Conservation (phyloP, 2,113 vertebrate genomes). For the Sinocyclocheilus rhinocerous region DNA sequence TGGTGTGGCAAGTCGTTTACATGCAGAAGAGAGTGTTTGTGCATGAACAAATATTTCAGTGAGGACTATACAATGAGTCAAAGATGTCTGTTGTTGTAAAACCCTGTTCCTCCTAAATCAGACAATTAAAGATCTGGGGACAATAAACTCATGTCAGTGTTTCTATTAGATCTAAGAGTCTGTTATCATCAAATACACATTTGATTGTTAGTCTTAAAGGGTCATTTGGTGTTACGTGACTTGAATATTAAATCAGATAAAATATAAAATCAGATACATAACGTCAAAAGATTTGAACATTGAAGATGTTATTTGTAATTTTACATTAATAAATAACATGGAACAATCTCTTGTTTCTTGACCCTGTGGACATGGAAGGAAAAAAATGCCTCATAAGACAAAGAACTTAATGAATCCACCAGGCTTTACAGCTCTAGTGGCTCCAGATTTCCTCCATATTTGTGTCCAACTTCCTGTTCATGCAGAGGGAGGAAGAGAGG, state of each 20-base stretch:
- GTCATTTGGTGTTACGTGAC: too few relatives aligned
- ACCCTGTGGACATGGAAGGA: background rate
- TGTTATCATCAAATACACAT: too few relatives aligned
- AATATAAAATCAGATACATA: too few relatives aligned
- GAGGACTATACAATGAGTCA: background rate
- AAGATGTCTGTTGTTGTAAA: constrained; percentile 10
- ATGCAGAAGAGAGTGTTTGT: background rate
- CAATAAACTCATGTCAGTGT: background rate
- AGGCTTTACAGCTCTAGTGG: background rate
- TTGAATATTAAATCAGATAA: too few relatives aligned
- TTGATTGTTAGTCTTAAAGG: too few relatives aligned
- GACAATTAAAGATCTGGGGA: background rate
- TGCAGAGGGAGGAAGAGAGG: background rate
- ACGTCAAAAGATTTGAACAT: too few relatives aligned
- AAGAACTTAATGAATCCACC: constrained; percentile 25
- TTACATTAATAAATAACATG: background rate
- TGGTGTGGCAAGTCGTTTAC: constrained; percentile 1
- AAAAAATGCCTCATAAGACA: background rate
- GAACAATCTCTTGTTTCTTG: background rate
- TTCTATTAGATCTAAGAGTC: background rate
- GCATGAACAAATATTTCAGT: constrained; percentile 4
- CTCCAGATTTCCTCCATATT: constrained; percentile 17
- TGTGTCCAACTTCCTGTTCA: constrained; percentile 20
- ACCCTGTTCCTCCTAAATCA: background rate
- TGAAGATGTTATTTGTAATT: background rate